A percentile compares a stretch with the other conserved stretches of the same genome.
phyloP scores from a whole-genome alignment of 2,797 vertebrate genomes.

The Mus spretus region DNA sequence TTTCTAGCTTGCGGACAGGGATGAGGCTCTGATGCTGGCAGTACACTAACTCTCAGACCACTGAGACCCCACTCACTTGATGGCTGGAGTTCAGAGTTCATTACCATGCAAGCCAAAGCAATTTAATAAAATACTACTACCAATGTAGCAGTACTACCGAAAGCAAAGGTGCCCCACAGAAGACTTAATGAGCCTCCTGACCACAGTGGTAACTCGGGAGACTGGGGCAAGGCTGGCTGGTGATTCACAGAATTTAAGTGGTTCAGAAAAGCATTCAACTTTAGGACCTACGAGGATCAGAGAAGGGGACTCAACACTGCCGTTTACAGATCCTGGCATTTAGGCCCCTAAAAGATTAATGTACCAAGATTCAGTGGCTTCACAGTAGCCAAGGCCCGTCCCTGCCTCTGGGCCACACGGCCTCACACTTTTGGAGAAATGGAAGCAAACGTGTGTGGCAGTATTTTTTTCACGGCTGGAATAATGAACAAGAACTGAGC shows the following conservation, averaged over 20 bases:
- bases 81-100: background rate
- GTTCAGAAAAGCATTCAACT: slow-evolving; percentile 38
- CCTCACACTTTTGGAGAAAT: slow-evolving; percentile 7
- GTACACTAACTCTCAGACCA: slow-evolving; percentile 26
- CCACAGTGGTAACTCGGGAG: slow-evolving; percentile 1
- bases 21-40: slow-evolving; percentile 24
- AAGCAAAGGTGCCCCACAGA: background rate
- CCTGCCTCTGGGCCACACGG: background rate
- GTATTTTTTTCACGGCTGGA: background rate
- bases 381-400: background rate
- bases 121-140: slow-evolving; percentile 15
- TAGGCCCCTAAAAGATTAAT: background rate
- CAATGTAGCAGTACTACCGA: background rate
- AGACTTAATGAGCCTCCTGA: slow-evolving; percentile 37
- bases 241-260: slow-evolving; percentile 31
- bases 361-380: slow-evolving; percentile 42
- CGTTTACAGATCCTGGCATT: slow-evolving; percentile 38
- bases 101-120: background rate
- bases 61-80: slow-evolving; percentile 11
- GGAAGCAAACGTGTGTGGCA: slow-evolving; percentile 28
- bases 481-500: slow-evolving; percentile 24
- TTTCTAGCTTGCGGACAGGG: slow-evolving; percentile 61
- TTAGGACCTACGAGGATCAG: slow-evolving; percentile 39
- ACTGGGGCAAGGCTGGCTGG: background rate
- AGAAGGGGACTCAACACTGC: slow-evolving; percentile 11